phyloP scores from a whole-genome alignment of 1,140 invertebrate genomes.

The Atta texana region DNA sequence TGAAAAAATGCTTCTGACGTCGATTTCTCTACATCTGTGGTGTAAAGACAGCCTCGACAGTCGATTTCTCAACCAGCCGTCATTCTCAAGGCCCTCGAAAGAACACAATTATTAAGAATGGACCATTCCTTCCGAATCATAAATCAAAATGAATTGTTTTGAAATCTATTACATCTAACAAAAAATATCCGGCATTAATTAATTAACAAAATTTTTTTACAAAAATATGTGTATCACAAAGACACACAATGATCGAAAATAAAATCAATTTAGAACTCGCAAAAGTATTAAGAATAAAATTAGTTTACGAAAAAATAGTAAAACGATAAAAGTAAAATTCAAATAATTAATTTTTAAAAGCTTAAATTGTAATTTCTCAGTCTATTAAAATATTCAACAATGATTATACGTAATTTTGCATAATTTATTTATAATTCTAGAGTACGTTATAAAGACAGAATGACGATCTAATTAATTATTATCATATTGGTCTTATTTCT shows the following conservation, averaged over 20 bases:
- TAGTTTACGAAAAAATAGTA: neutral
- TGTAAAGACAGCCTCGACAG: slow-evolving; percentile 12
- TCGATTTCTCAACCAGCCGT: slow-evolving; percentile 33
- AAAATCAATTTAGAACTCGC: neutral
- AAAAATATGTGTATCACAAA: neutral
- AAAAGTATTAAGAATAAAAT: neutral
- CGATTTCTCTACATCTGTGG: slow-evolving; percentile 18
- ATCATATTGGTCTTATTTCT: neutral
- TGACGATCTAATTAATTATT: neutral
- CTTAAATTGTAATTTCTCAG: neutral
- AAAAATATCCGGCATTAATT: neutral
- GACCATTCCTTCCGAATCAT: neutral
- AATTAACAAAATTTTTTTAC: neutral
- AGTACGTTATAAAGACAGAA: neutral
- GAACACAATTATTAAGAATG: slow-evolving; percentile 10
- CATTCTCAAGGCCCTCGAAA: slow-evolving; percentile 19
- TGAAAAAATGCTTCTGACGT: neutral
- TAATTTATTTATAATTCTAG: neutral
- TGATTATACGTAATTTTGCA: neutral
- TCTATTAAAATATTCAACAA: neutral
- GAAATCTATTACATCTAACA: neutral
- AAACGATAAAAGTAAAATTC: neutral
- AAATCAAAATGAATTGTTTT: neutral
- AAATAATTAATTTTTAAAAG: slow-evolving; percentile 6
- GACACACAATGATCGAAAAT: neutral